Percentiles rank a stretch among this genome's conserved stretches.
These are phyloP conservation scores for Drosophila birchii DNA, from an alignment of 2,888 invertebrate species.

Conservation along the genomic window DNA sequence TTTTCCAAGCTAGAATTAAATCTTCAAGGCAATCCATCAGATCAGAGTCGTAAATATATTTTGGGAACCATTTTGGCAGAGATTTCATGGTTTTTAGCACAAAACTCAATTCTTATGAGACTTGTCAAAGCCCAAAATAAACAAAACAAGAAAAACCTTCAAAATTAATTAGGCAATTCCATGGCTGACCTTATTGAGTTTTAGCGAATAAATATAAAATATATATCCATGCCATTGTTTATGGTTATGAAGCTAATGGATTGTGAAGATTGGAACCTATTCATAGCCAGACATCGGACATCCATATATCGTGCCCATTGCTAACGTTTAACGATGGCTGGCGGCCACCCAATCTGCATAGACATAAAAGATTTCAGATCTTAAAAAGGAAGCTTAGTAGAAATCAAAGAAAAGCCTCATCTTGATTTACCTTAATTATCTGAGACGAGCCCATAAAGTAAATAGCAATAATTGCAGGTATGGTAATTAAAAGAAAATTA, in stretches of 20 bases:
- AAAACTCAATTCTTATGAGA: background rate
- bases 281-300: slow-evolving; percentile 5
- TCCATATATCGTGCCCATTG: slow-evolving; percentile 21
- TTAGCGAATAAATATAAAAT: slow-evolving; percentile 30
- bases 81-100: slow-evolving; percentile 1
- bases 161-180: slow-evolving; percentile 33
- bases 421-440: background rate
- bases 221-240: slow-evolving; percentile 46
- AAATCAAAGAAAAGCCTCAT: background rate
- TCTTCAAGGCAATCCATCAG: background rate
- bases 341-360: slow-evolving; percentile 22
- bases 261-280: slow-evolving; percentile 36
- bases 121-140: no score
- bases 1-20: background rate
- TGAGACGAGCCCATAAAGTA: background rate
- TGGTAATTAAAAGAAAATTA: background rate
- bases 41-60: background rate
- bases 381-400: background rate
- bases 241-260: slow-evolving; percentile 60
- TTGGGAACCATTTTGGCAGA: background rate
- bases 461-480: background rate
- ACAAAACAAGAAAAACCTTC: background rate
- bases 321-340: slow-evolving; percentile 22
- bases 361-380: slow-evolving; percentile 12
- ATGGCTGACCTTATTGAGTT: slow-evolving; percentile 40